These are phyloP conservation scores for Leptinotarsa undecemlineata DNA, from an alignment of 1,140 invertebrate genomes.

Conservation along the genomic window DNA sequence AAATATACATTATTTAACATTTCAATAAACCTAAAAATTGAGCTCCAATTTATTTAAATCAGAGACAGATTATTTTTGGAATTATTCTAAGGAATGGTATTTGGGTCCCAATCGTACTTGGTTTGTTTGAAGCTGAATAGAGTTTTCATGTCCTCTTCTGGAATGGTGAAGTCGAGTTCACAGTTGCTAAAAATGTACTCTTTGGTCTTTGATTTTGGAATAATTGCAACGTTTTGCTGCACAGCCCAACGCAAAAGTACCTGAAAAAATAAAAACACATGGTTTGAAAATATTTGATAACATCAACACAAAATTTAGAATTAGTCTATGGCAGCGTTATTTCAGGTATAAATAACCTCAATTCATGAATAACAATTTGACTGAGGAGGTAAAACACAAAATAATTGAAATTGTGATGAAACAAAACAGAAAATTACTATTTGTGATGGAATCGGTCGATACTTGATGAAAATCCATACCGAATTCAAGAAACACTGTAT, in stretches of 20 bases:
- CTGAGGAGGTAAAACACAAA: too few species aligned
- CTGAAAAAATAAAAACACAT: slow-evolving; percentile 28
- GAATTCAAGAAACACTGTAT: too few species aligned
- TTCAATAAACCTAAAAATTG: too few species aligned
- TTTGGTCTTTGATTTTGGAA: slow-evolving; percentile 70
- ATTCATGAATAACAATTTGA: too few species aligned
- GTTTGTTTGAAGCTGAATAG: slow-evolving; percentile 60
- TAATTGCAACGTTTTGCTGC: slow-evolving; percentile 68
- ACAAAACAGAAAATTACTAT: too few species aligned
- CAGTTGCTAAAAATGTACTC: slow-evolving; percentile 70
- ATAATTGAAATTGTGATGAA: too few species aligned
- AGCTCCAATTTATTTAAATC: too few species aligned
- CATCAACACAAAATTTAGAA: neutral
- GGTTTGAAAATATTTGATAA: neutral
- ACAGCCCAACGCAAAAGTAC: slow-evolving; percentile 71
- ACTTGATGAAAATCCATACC: too few species aligned
- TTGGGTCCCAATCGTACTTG: slow-evolving; percentile 78
- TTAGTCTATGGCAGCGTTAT: neutral
- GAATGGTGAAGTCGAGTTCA: slow-evolving; percentile 66
- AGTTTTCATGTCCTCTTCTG: slow-evolving; percentile 61
- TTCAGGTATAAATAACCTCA: too few species aligned
- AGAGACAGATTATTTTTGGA: too few species aligned
- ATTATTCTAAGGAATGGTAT: slow-evolving; percentile 48
- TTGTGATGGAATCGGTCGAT: too few species aligned
- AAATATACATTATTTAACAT: too few species aligned